Evolutionary conservation across 2,113 vertebrate genomes (phyloP).

Genomic region (Blennius ocellaris): DNA sequence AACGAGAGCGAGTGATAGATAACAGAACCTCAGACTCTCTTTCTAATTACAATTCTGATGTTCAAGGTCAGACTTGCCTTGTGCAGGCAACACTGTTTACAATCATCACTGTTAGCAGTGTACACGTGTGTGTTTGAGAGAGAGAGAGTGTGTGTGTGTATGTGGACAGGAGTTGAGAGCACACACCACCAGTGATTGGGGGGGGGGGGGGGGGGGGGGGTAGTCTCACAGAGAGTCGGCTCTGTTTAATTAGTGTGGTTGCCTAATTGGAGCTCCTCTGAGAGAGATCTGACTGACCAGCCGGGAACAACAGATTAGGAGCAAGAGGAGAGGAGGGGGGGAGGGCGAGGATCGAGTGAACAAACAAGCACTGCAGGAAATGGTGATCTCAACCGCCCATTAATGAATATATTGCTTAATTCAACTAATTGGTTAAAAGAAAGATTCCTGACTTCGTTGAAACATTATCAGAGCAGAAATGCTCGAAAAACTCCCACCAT

Average conservation of each 20-base stretch:
- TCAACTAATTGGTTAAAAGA: neutral
- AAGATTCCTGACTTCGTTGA: neutral
- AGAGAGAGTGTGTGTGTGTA: neutral
- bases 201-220: conserved; percentile 19
- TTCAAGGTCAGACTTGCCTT: no score
- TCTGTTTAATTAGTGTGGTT: conserved; percentile 48
- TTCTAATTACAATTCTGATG: no score
- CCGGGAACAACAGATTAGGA: conserved; percentile 26
- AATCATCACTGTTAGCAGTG: no score
- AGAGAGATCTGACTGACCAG: conserved; percentile 35
- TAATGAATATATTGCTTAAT: neutral
- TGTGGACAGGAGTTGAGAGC: conserved; percentile 23
- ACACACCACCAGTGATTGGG: conserved; percentile 25
- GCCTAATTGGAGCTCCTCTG: conserved; percentile 48
- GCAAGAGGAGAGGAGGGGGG: neutral
- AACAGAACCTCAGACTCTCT: no score
- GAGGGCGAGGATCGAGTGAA: neutral
- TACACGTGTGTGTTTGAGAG: neutral
- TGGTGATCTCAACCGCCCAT: neutral
- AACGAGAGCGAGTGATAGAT: no score
- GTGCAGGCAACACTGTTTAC: no score
- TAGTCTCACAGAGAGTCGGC: conserved; percentile 17
- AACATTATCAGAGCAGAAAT: no score
- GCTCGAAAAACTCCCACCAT: no score
- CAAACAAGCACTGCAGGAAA: neutral